Percentiles rank a stretch among this genome's conserved stretches.
These are phyloP conservation scores for Troides oblongomaculatus DNA, from an alignment of 2,888 invertebrate genomes.

Conservation along the genomic window DNA sequence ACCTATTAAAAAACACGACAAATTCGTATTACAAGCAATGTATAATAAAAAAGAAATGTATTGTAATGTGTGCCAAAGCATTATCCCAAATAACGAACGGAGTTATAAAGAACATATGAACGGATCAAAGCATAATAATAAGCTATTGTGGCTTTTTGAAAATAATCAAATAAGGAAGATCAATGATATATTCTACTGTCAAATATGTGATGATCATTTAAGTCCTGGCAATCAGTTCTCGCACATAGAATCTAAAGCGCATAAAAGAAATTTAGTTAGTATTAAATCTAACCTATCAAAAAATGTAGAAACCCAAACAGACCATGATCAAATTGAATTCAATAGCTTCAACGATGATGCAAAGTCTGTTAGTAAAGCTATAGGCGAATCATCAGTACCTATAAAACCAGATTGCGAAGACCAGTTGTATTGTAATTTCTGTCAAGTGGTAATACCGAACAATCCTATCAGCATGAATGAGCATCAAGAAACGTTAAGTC, in stretches of 20 bases:
- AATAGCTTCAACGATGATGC: neutral
- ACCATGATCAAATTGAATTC: neutral
- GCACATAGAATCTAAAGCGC: slow-evolving; percentile 5
- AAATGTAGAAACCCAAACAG: neutral
- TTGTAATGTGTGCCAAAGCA: slow-evolving; percentile 12
- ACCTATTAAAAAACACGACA: neutral
- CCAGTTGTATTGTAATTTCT: neutral
- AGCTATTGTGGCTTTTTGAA: neutral
- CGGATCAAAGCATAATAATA: slow-evolving; percentile 3
- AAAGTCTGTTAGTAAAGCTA: neutral
- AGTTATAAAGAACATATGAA: slow-evolving; percentile 1
- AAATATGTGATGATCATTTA: neutral
- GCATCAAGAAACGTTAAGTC: neutral
- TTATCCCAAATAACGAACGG: neutral
- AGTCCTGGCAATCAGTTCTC: neutral
- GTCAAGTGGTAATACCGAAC: neutral
- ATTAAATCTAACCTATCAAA: neutral
- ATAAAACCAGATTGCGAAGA: too few species aligned
- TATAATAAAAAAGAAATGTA: neutral
- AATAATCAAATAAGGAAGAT: neutral
- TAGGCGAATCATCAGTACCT: neutral
- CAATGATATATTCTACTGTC: neutral
- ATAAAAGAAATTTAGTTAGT: neutral
- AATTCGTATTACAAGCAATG: slow-evolving; percentile 1
- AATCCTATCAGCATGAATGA: neutral